Evolutionary conservation across 2,888 invertebrate genomes (phyloP), one percentile per base, ranked within the genome.

Genomic region (Chirona hameri): DNA sequence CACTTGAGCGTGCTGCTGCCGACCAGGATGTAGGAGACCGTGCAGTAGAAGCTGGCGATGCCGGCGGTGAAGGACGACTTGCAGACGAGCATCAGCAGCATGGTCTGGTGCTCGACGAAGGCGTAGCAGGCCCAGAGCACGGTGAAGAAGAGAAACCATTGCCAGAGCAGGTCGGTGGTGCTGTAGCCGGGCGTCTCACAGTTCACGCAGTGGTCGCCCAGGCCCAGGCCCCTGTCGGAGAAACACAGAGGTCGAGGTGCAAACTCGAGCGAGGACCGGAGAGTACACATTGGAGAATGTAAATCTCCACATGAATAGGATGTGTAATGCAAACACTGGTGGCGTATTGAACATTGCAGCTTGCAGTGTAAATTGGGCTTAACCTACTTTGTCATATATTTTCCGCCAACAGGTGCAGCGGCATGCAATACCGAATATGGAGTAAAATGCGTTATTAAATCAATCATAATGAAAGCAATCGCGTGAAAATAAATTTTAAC

Each of bases 81-180:
- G 0, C 96, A 91, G 29, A 95, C 91, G 91, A 95, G 92, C 88
- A 96, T 90, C 82, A 95, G 91, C 0, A 94, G 93, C 84, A 96
- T 92, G 0, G 95, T 92, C 85, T 95, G 92, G 87, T 97, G 96
- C 87, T 97, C 96, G 0, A 94, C 93, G 86, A 95, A 92, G 0
- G 94, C 91, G 88, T 93, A 96, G 87, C 95, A 94, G 0, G 95
- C 93, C 94, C 96, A 95, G 21, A 97, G 89, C 0, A 93, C 91
- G 9, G 93, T 89, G 10, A 92, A 90, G 86, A 94, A 92, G 86
- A 92, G 92, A 0, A 92, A 86, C 89, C 92, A 94, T 86, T 85
- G 79, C 83, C 84, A 85, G 0, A 83, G 46, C 14, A 82, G 83
- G 14, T 83, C 83, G 21, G 79, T 55, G 24, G 82, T 83, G 14